These are phyloP conservation scores for Enteromius treurensis DNA, from an alignment of 2,797 vertebrate species.

Conservation along the genomic window DNA sequence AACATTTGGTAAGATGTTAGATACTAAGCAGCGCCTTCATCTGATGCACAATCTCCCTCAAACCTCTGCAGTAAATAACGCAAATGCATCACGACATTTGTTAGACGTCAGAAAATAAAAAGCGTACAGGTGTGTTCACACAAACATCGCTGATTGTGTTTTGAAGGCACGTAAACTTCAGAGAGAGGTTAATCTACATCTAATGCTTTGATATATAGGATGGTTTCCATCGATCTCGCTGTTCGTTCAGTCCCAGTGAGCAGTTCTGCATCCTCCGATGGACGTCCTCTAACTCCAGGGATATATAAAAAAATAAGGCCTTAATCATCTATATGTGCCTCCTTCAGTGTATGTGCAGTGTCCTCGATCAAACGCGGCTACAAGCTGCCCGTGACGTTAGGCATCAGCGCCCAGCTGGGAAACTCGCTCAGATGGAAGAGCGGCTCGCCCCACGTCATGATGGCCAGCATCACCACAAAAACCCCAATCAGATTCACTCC, in stretches of 20 bases:
- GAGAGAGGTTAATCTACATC: background rate
- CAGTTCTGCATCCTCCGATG: constrained; percentile 13
- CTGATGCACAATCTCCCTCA: constrained; percentile 4
- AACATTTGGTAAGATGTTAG: constrained; percentile 28
- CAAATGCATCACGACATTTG: constrained; percentile 59
- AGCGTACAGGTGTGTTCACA: constrained; percentile 57
- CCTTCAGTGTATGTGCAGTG: constrained; percentile 26
- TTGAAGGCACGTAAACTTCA: constrained; percentile 9
- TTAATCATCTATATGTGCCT: background rate
- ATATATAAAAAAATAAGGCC: constrained; percentile 2
- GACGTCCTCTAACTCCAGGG: constrained; percentile 9
- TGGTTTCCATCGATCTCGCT: background rate
- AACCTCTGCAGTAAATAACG: constrained; percentile 55
- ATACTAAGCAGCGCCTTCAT: constrained; percentile 4
- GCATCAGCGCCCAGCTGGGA: constrained; percentile 85
- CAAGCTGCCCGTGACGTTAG: constrained; percentile 81
- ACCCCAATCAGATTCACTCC: constrained; percentile 96
- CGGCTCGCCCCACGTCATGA: constrained; percentile 93
- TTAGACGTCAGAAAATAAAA: constrained; percentile 68
- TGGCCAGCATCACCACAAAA: constrained; percentile 92
- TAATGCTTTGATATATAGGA: constrained; percentile 12
- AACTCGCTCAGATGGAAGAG: constrained; percentile 91
- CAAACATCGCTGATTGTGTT: constrained; percentile 17
- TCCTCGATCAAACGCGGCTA: constrained; percentile 62
- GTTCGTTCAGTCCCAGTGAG: constrained; percentile 32